Evolutionary conservation across 2,888 invertebrate genomes (phyloP).

Genomic region (Parnassius smintheus): DNA sequence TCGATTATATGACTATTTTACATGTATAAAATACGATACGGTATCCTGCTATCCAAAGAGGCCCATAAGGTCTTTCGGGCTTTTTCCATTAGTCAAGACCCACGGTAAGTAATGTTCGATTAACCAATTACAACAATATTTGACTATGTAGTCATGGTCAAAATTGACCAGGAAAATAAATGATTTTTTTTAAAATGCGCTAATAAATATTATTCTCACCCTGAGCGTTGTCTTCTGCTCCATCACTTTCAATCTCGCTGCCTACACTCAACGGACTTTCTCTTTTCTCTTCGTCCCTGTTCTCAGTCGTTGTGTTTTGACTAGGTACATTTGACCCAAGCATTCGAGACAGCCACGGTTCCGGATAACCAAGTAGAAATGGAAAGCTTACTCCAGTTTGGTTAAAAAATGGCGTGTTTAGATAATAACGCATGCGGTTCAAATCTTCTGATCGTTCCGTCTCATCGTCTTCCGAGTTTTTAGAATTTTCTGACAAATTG

Average conservation of each 20-base stretch:
- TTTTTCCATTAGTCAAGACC: no score
- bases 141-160: no score
- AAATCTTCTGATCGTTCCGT: constrained; percentile 57
- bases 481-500: constrained; percentile 63
- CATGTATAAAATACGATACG: no score
- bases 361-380: constrained; percentile 69
- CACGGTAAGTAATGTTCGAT: no score
- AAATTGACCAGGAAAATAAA: no score
- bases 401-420: constrained; percentile 67
- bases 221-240: constrained; percentile 65
- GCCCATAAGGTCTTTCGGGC: no score
- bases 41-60: no score
- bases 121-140: no score
- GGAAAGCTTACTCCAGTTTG: constrained; percentile 72
- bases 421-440: constrained; percentile 71
- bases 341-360: constrained; percentile 70
- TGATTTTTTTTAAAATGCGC: no score
- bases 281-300: constrained; percentile 61
- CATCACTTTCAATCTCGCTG: constrained; percentile 71
- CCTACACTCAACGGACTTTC: constrained; percentile 75
- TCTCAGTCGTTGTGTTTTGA: constrained; percentile 43
- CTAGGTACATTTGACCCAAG: constrained; percentile 47
- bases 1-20: no score
- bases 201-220: constrained; percentile 42
- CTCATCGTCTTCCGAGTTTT: constrained; percentile 70